Evolutionary conservation across 1,140 invertebrate species (phyloP).

Genomic region (Acyrthosiphon pisum): DNA sequence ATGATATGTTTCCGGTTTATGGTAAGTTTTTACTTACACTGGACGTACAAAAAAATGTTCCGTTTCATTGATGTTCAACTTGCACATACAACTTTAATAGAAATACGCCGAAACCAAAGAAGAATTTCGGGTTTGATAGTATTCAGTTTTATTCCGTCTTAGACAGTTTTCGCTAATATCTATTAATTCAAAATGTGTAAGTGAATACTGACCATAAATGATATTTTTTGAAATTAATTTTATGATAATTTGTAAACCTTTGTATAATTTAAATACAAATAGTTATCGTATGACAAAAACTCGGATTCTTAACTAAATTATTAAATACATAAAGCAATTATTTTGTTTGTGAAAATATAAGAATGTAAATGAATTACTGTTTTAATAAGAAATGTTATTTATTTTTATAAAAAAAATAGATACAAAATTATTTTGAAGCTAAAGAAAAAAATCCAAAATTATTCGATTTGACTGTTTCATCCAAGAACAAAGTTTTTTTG

Average conservation of each 20-base stretch:
- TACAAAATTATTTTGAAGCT: slow-evolving; percentile 60
- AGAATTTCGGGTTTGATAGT: too few species aligned
- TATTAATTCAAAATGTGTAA: too few species aligned
- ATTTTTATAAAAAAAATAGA: slow-evolving; percentile 55
- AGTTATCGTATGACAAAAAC: neutral
- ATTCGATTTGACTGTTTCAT: slow-evolving; percentile 58
- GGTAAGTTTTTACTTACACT: too few species aligned
- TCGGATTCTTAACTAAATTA: neutral
- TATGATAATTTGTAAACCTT: neutral
- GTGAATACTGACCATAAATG: too few species aligned
- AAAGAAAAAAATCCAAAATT: slow-evolving; percentile 59
- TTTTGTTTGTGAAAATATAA: neutral
- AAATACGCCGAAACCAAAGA: too few species aligned
- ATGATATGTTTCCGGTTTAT: too few species aligned
- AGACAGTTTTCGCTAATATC: too few species aligned
- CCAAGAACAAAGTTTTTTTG: slow-evolving; percentile 58
- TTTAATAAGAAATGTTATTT: neutral
- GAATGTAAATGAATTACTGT: neutral
- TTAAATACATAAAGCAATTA: neutral
- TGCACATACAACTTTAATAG: too few species aligned
- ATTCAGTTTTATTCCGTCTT: too few species aligned
- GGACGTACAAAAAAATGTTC: too few species aligned
- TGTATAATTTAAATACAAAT: neutral
- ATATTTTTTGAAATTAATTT: neutral
- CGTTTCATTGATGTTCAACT: too few species aligned